These are phyloP conservation scores for Heliconius eleuchia DNA, from an alignment of 1,140 invertebrate genomes.

Conservation along the genomic window DNA sequence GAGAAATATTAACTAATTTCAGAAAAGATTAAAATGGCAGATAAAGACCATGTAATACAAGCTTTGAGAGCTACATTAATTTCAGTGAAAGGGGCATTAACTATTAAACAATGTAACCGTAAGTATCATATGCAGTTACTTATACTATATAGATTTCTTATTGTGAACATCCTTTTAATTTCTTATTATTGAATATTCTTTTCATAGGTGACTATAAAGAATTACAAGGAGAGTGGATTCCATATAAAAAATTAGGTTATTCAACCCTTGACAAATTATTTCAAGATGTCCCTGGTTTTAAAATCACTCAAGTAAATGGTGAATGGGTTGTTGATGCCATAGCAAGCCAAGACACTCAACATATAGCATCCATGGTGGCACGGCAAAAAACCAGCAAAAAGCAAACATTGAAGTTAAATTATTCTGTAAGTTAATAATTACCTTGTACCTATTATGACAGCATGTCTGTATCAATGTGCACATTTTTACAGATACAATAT, in stretches of 20 bases:
- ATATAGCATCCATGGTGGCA: conserved; percentile 83
- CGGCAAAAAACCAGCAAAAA: conserved; percentile 81
- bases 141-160: not conserved
- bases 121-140: conserved; percentile 50
- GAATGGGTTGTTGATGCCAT: conserved; percentile 81
- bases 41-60: conserved; percentile 77
- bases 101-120: conserved; percentile 77
- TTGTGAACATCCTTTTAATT: not conserved
- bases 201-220: conserved; percentile 80
- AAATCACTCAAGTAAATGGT: conserved; percentile 66
- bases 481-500: too few species aligned
- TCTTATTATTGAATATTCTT: not conserved
- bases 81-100: conserved; percentile 77
- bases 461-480: not conserved
- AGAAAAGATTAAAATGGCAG: conserved; percentile 54
- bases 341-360: conserved; percentile 80
- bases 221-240: conserved; percentile 82
- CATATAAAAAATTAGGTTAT: conserved; percentile 82
- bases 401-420: conserved; percentile 60
- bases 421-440: conserved; percentile 57
- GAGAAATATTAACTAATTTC: not conserved
- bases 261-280: conserved; percentile 81
- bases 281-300: conserved; percentile 78
- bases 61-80: conserved; percentile 74
- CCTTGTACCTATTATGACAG: not conserved